Percentiles rank a stretch among this genome's conserved stretches.
Evolutionary conservation across 2,113 vertebrate genomes (phyloP).

Genomic region (Antechinus stuartii): DNA sequence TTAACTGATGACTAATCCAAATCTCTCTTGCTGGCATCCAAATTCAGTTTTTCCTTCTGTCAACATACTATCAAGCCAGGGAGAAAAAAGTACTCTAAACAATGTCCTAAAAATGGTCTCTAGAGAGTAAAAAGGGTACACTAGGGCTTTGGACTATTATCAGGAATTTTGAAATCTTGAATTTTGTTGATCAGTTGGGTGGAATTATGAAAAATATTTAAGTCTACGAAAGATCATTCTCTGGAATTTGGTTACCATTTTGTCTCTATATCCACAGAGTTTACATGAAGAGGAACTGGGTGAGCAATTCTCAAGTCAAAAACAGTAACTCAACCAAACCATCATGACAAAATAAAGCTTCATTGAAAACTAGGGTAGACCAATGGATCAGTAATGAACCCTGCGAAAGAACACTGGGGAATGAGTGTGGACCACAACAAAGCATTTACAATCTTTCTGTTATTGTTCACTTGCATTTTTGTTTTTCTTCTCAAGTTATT

Average conservation of each 20-base stretch:
- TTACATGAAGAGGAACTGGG: neutral
- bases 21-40: constrained; percentile 1
- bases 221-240: neutral
- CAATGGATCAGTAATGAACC: no score
- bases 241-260: neutral
- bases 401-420: no score
- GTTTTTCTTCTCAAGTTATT: no score
- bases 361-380: constrained; percentile 10
- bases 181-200: neutral
- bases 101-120: neutral
- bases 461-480: no score
- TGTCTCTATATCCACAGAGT: neutral
- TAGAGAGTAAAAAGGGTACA: neutral
- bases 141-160: neutral
- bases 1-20: neutral
- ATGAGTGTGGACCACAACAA: no score
- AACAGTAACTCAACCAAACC: neutral
- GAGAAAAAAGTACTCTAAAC: neutral
- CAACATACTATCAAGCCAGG: neutral
- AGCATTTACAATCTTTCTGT: no score
- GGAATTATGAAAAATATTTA: neutral
- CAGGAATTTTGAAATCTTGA: neutral
- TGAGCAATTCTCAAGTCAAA: neutral
- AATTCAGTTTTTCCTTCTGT: neutral
- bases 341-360: neutral